Evolutionary conservation across 2,797 vertebrate genomes (phyloP), one percentile per base, ranked within the genome.

Genomic region (Brachyrhaphis roseni): DNA sequence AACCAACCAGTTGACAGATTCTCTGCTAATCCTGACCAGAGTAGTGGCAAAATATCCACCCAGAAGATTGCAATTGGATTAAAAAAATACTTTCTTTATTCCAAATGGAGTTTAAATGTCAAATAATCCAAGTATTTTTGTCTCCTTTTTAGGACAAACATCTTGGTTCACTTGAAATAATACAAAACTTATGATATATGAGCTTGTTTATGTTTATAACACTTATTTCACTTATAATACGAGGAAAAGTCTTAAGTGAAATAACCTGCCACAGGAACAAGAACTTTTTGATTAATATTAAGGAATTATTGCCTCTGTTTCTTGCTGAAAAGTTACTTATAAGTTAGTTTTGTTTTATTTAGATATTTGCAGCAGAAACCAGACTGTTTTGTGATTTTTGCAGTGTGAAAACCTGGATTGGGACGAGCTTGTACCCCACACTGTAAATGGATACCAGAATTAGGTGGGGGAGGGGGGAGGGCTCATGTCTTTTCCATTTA

Each of bases 401-500:
- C 51, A 55, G 51, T n/a, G 23, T 55, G 39, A 43, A 43, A 70
- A n/a, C 39, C 66, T 70, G 66, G 5, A 70, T 43, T n/a, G 39
- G 39, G 26, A 2, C 5, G 1, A 70, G 26, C 12, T 15, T 11
- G 34, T 36, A 43, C 23, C 64, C 23, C 36, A 41, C 39, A 68
- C 39, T 26, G 20, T 43, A 43, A 43, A 13, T 23, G 66, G 23
- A 70, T 43, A n/a, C 23, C 26, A 28, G 8, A 16, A 16, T 71
- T 16, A n/a, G 26, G 41, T 71, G 68, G 5, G 41, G 12, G 41
- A 15, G 20, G 66, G 31, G 39, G 39, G 4, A 26, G 39, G 39
- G 39, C 66, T 41, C 62, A 49, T 59, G 47, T 59, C 16, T 81
- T 49, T 55, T 77, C 45, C 59, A 28, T 20, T 79, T 43, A 79